Conservation (phyloP, 2,113 vertebrate genomes). For the Hippocampus zosterae region DNA sequence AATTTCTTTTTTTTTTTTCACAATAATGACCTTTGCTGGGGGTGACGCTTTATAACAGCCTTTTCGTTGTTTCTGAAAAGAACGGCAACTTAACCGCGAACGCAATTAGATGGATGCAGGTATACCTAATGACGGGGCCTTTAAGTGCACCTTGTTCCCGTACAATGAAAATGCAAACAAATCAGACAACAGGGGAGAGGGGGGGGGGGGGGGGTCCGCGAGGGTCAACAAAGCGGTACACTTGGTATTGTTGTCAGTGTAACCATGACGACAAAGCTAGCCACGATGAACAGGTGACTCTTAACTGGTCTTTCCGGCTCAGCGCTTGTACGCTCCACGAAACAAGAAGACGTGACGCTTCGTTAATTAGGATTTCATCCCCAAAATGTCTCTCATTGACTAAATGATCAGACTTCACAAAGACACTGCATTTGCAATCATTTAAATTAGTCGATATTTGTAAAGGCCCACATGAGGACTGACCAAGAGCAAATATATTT, state of each 20-base stretch:
- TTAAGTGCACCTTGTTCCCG: background rate
- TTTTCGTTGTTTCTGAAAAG: background rate
- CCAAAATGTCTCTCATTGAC: background rate
- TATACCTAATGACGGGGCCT: background rate
- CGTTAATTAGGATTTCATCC: background rate
- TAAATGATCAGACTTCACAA: background rate
- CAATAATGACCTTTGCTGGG: too few species aligned
- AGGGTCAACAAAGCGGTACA: conserved; percentile 1
- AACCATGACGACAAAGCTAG: conserved; percentile 2
- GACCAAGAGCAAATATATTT: background rate
- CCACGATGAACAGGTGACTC: background rate
- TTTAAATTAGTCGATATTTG: too few species aligned
- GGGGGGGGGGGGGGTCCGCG: background rate
- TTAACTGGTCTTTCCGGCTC: conserved; percentile 1
- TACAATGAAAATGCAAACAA: background rate
- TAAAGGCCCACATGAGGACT: too few species aligned
- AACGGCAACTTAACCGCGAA: background rate
- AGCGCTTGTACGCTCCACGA: background rate
- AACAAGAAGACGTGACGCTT: background rate
- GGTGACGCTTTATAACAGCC: background rate
- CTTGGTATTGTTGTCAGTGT: background rate
- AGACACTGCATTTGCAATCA: too few species aligned
- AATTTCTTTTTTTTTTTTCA: too few species aligned
- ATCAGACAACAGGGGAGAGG: background rate
- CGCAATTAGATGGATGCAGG: background rate